phyloP scores from a whole-genome alignment of 2,888 invertebrate species.

The Leptinotarsa rubiginosa region DNA sequence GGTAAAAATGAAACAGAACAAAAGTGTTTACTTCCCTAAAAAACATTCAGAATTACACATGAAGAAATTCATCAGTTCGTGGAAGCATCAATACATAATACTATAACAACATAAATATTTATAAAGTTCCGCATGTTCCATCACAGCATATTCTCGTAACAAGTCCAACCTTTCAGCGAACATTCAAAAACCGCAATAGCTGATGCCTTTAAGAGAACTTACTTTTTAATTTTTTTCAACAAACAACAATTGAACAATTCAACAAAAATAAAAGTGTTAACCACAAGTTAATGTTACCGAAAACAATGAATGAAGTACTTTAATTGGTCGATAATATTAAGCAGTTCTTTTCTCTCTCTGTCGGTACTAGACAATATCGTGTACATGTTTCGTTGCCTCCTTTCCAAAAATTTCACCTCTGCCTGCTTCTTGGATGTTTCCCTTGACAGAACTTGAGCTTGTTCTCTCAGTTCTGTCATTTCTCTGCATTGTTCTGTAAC shows the following conservation, averaged over 20 bases:
- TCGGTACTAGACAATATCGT: constrained; percentile 58
- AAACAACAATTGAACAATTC: constrained; percentile 41
- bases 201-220: not conserved
- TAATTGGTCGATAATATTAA: constrained; percentile 61
- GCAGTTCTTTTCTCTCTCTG: constrained; percentile 60
- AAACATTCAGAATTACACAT: constrained; percentile 1
- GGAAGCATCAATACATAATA: constrained; percentile 57
- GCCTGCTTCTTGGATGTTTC: constrained; percentile 68
- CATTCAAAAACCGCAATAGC: constrained; percentile 9
- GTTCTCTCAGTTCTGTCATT: constrained; percentile 65
- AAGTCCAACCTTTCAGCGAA: constrained; percentile 9
- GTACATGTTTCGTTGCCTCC: constrained; percentile 59
- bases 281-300: constrained; percentile 60
- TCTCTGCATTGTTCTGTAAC: constrained; percentile 69
- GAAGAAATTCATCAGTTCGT: constrained; percentile 19
- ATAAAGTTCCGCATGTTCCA: constrained; percentile 51
- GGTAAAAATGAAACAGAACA: not conserved
- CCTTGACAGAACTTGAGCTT: constrained; percentile 68
- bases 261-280: constrained; percentile 37
- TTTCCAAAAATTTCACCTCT: constrained; percentile 63
- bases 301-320: constrained; percentile 62
- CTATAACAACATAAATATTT: constrained; percentile 50
- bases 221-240: constrained; percentile 24
- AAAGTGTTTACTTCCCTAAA: not conserved
- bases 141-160: constrained; percentile 53